Evolutionary conservation across 1,140 invertebrate genomes (phyloP), one percentile per base, ranked within the genome.

Genomic region (Cepaea nemoralis): DNA sequence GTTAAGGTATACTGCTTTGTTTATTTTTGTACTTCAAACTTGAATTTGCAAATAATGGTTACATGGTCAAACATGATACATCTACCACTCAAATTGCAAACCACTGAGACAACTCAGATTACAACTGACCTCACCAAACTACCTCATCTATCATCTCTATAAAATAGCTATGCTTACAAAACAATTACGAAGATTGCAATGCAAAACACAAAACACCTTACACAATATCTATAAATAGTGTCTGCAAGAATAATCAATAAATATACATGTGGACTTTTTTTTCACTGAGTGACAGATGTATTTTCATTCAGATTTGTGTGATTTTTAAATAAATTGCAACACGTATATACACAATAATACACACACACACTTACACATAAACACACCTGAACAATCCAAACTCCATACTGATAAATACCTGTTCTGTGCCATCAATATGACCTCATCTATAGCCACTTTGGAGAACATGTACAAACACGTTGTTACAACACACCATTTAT

Each of bases 11-110:
- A 10, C 19, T 19, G 19, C 19, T 59, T 59, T 12, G 24, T 59
- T 59, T 59, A 59, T 59, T 59, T 59, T 5, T 14, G 5, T 12
- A 59, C 55, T 59, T n/a, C 55, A 59, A 59, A 59, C 24, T 59
- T 59, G 12, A 24, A 19, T 59, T 59, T 59, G 55, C 55, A 14
- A 24, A 24, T 24, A 59, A 24, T 45, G 42, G 42, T 45, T 8
- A 45, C 42, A n/a, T 19, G n/a, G 55, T 59, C 55, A 59, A 59
- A 24, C 55, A 59, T 22, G 5, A 24, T 59, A 59, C 55, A 59
- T 59, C 55, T 59, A 59, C n/a, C 55, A 59, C 55, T 59, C 55
- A 59, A 59, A 24, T 22, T 59, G 55, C 14, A 59, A 59, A 59
- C 24, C 55, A 22, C 55, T n/a, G 24, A 59, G 55, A 24, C n/a